Conservation (phyloP, 2,888 invertebrate species). For the Ceramica pisi region DNA sequence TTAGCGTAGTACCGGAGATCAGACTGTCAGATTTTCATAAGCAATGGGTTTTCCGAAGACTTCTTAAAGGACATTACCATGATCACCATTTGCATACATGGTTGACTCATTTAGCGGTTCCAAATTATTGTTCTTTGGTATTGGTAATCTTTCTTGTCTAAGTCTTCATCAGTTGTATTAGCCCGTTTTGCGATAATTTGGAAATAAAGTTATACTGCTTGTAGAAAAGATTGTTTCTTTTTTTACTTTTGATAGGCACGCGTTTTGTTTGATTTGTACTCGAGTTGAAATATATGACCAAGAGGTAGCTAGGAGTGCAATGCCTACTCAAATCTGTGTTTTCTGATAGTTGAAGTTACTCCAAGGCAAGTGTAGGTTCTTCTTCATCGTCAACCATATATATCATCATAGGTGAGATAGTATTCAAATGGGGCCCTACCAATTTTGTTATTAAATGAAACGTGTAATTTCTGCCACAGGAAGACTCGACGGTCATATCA, state of each 20-base stretch:
- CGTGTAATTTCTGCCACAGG: background rate
- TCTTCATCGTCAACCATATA: background rate
- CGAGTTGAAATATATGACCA: background rate
- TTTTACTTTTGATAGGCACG: too few species aligned
- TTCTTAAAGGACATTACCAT: background rate
- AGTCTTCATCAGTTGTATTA: background rate
- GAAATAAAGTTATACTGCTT: too few species aligned
- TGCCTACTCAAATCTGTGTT: background rate
- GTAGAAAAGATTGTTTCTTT: background rate
- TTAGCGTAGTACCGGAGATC: background rate
- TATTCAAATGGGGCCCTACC: background rate
- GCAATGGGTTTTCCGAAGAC: too few species aligned
- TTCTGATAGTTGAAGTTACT: background rate
- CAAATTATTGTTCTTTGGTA: background rate
- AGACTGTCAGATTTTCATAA: background rate
- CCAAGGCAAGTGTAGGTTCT: background rate
- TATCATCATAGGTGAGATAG: background rate
- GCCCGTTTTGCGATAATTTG: background rate
- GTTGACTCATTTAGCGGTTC: background rate
- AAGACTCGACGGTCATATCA: background rate
- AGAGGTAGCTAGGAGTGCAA: background rate
- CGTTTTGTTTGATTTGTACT: background rate
- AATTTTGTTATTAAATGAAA: background rate
- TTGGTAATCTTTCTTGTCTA: background rate
- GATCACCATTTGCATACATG: too few species aligned